phyloP scores from a whole-genome alignment of 1,140 invertebrate species.

The Anagrus nilaparvatae region DNA sequence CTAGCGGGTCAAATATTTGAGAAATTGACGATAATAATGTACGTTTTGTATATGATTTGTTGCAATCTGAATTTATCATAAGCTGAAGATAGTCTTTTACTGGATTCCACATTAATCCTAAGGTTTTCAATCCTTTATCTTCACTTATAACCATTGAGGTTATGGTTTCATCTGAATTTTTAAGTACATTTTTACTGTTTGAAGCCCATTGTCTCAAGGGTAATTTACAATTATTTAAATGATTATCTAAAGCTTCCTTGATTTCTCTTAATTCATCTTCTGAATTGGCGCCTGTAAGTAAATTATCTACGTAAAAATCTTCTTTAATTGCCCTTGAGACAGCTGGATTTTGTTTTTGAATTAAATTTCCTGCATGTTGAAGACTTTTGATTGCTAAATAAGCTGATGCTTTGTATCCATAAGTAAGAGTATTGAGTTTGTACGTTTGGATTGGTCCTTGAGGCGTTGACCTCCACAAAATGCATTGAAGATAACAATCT shows the following conservation, averaged over 20 bases:
- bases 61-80: not conserved
- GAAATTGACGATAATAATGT: conserved; percentile 14
- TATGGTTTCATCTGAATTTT: not conserved
- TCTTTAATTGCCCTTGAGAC: conserved; percentile 15
- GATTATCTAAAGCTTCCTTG: conserved; percentile 17
- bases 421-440: conserved; percentile 11
- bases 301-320: conserved; percentile 21
- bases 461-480: no score
- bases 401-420: conserved; percentile 3
- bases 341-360: not conserved
- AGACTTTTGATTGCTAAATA: conserved; percentile 10
- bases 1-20: conserved; percentile 18
- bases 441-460: conserved; percentile 3
- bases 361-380: conserved; percentile 1
- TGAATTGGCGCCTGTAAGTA: conserved; percentile 16
- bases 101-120: conserved; percentile 23
- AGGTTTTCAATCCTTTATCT: conserved; percentile 19
- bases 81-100: not conserved
- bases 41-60: conserved; percentile 10
- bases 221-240: conserved; percentile 23
- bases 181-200: conserved; percentile 16
- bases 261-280: conserved; percentile 25
- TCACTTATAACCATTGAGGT: not conserved
- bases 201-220: conserved; percentile 28
- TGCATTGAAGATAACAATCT: not conserved